These are phyloP conservation scores for Zootermopsis nevadensis DNA, from an alignment of 2,888 invertebrate species.

Conservation along the genomic window DNA sequence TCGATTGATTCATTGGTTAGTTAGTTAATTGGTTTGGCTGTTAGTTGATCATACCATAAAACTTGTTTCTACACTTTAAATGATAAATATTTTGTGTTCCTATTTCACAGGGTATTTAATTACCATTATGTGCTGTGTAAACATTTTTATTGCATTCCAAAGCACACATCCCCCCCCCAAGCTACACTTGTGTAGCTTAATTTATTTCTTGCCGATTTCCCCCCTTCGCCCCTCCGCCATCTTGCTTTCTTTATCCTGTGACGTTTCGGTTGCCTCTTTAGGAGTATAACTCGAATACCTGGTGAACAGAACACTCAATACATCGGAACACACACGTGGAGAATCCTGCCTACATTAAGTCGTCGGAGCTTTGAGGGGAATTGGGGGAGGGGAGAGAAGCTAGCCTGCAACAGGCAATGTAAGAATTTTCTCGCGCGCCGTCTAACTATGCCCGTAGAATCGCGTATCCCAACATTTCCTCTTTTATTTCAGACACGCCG, in stretches of 20 bases:
- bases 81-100: no score
- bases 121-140: background rate
- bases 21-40: no score
- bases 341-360: background rate
- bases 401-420: constrained; percentile 10
- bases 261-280: constrained; percentile 38
- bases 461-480: constrained; percentile 36
- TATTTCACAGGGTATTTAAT: no score
- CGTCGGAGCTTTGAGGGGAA: background rate
- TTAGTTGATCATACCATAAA: no score
- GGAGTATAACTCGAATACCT: constrained; percentile 36
- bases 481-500: constrained; percentile 45
- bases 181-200: background rate
- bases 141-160: no score
- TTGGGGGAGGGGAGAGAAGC: background rate
- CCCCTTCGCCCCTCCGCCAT: background rate
- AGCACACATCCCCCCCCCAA: background rate
- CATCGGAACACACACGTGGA: constrained; percentile 41
- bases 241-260: background rate
- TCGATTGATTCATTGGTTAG: no score
- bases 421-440: constrained; percentile 46
- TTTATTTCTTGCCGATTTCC: constrained; percentile 21
- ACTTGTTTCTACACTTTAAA: no score
- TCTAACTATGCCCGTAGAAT: constrained; percentile 38
- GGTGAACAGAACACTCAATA: constrained; percentile 28